phyloP scores from a whole-genome alignment of 2,888 invertebrate species.

The Alsophila aescularia region DNA sequence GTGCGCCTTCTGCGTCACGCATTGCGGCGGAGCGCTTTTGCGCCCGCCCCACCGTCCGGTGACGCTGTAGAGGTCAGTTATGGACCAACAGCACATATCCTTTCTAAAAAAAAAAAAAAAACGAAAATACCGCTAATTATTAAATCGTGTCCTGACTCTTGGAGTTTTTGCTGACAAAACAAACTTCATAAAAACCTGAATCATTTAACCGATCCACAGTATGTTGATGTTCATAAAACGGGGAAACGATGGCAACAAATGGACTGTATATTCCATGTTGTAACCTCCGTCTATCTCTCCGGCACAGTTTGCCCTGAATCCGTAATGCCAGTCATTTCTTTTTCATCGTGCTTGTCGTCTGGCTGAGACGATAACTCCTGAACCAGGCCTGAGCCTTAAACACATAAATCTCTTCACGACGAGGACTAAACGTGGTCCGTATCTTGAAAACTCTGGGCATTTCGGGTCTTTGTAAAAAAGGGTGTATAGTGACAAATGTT shows the following conservation, averaged over 20 bases:
- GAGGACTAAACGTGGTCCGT: slow-evolving; percentile 41
- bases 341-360: slow-evolving; percentile 38
- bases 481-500: slow-evolving; percentile 28
- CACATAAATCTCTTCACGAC: slow-evolving; percentile 38
- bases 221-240: not conserved
- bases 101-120: too few relatives aligned
- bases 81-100: too few relatives aligned
- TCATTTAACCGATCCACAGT: not conserved
- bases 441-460: slow-evolving; percentile 30
- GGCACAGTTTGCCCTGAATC: slow-evolving; percentile 32
- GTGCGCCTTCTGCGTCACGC: too few relatives aligned
- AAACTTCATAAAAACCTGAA: not conserved
- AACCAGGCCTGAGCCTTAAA: slow-evolving; percentile 36
- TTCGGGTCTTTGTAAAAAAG: slow-evolving; percentile 22
- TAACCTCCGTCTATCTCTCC: slow-evolving; percentile 21
- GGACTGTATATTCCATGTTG: slow-evolving; percentile 8
- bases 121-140: too few relatives aligned
- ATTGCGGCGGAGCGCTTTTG: too few relatives aligned
- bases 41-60: too few relatives aligned
- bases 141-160: not conserved
- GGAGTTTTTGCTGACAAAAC: not conserved
- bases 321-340: slow-evolving; percentile 39
- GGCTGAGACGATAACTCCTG: slow-evolving; percentile 39
- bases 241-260: slow-evolving; percentile 11
- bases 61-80: too few relatives aligned